Evolutionary conservation across 1,140 invertebrate genomes (phyloP), one percentile per base, ranked within the genome.

Genomic region (Thaumetopoea pityocampa): DNA sequence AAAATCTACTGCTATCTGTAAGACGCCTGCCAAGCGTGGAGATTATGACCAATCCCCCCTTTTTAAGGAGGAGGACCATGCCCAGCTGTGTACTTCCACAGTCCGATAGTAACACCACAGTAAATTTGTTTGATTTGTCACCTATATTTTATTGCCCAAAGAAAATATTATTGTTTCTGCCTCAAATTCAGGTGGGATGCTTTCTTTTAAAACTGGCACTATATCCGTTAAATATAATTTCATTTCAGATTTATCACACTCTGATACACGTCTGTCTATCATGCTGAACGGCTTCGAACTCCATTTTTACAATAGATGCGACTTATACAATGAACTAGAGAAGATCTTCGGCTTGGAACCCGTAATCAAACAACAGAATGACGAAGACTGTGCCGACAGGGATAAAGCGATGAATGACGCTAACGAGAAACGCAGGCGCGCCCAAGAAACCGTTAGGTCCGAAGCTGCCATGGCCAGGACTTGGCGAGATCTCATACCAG

Each of bases 271-370:
- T 26, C 83, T 99, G 8, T 97, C 95, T 22, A 89, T 99, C 14
- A 93, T 97, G 87, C 80, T 99, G 32, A 98, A 99, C 88, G 97
- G 96, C 4, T 95, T 98, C 71, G 97, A 99, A 82, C 80, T 99
- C 28, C 97, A 99, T 84, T 90, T 98, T 4, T 99, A 98, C 79
- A 99, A 99, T 86, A 89, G 96, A 42, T 96, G 95, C 45, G 87
- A 93, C 54, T 76, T 97, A 14, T 99, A 99, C 86, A 90, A 91
- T 54, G 89, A 91, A 71, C 86, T 99, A 37, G 97, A 98, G 69
- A 93, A 94, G 82, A 87, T 92, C 7, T 98, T 98, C 86, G 95
- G 94, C 6, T 80, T 98, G 17, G 92, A 93, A 28, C 86, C 92
- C 15, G 88, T 90, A 50, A 92, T 96, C 63, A 90, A 94, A 64